A percentile compares a stretch with the other conserved stretches of the same genome.
These are phyloP conservation scores for Panurus biarmicus DNA, from an alignment of 2,113 vertebrate species.

Conservation along the genomic window DNA sequence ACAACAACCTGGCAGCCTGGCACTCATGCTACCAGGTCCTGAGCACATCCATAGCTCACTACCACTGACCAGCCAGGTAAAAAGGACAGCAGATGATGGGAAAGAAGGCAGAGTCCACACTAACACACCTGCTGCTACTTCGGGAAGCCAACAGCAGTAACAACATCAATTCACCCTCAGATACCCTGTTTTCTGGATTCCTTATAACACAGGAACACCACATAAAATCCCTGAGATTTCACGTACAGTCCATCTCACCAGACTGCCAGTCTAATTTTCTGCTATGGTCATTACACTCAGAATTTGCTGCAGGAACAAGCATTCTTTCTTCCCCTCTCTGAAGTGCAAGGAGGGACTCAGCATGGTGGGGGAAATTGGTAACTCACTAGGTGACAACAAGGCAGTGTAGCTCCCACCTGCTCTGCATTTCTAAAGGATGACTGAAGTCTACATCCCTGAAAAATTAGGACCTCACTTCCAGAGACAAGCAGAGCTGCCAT, in stretches of 20 bases:
- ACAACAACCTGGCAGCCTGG: slow-evolving; percentile 24
- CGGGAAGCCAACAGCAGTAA: background rate
- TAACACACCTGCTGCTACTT: background rate
- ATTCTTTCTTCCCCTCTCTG: background rate
- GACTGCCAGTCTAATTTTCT: background rate
- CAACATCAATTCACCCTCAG: background rate
- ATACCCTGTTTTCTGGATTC: background rate
- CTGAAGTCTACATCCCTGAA: background rate
- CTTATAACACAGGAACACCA: background rate
- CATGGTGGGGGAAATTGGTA: accelerated
- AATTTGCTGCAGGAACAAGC: background rate
- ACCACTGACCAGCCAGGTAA: background rate
- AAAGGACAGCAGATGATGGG: background rate
- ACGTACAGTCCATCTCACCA: background rate
- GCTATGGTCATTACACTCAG: accelerated
- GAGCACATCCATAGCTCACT: background rate
- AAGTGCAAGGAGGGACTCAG: background rate
- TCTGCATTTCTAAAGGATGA: background rate
- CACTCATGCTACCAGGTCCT: background rate
- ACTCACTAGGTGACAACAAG: background rate
- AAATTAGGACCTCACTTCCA: background rate
- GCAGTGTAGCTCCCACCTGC: background rate
- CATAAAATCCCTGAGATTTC: background rate
- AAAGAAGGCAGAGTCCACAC: background rate
- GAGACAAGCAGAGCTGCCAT: background rate